Percentiles rank a stretch among this genome's conserved stretches.
Conservation (phyloP, 2,797 vertebrate genomes). For the Nasua narica region DNA sequence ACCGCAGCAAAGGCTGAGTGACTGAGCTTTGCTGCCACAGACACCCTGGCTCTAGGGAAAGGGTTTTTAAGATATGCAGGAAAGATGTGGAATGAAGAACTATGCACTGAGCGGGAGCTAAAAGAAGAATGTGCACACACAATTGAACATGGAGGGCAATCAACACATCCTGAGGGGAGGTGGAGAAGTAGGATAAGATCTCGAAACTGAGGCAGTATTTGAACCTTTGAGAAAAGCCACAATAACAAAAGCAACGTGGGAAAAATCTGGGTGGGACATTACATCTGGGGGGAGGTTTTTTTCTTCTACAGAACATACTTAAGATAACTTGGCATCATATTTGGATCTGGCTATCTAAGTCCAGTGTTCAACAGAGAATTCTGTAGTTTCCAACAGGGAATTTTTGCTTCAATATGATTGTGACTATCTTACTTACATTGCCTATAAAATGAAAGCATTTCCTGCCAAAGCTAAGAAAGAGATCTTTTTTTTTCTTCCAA, state of each 20-base stretch:
- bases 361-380: neutral
- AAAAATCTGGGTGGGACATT: neutral
- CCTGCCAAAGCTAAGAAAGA: neutral
- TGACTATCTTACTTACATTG: neutral
- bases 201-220: constrained; percentile 35
- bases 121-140: constrained; percentile 71
- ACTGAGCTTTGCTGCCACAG: constrained; percentile 67
- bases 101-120: constrained; percentile 73
- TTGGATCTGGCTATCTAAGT: neutral
- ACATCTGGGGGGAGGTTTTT: neutral
- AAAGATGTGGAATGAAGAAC: constrained; percentile 65
- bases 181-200: constrained; percentile 56
- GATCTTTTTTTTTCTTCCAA: neutral
- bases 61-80: constrained; percentile 49
- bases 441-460: constrained; percentile 39
- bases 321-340: neutral
- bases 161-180: constrained; percentile 60
- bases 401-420: neutral
- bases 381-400: neutral
- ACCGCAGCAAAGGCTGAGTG: constrained; percentile 39
- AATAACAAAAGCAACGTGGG: constrained; percentile 32
- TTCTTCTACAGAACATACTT: neutral
- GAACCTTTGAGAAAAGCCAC: neutral
- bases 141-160: constrained; percentile 69
- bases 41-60: constrained; percentile 52